phyloP scores from a whole-genome alignment of 2,113 vertebrate genomes.

The Leucopsar rothschildi region DNA sequence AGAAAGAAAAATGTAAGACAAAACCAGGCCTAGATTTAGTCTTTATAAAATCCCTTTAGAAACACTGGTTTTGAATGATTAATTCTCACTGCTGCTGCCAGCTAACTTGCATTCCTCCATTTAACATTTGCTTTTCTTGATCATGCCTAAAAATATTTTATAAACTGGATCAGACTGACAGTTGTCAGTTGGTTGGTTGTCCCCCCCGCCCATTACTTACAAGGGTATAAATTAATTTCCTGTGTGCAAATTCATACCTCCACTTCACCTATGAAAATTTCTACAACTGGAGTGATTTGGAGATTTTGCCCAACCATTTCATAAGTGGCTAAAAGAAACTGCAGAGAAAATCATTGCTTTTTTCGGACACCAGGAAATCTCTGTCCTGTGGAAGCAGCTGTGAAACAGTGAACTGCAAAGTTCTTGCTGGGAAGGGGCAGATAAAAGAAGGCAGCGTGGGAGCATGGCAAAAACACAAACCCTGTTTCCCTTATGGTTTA shows the following conservation, averaged over 20 bases:
- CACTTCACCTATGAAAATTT: neutral
- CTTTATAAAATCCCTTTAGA: neutral
- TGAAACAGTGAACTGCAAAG: neutral
- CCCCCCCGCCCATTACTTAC: neutral
- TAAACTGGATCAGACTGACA: neutral
- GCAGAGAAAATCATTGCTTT: neutral
- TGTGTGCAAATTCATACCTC: neutral
- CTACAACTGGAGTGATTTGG: neutral
- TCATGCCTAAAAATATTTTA: neutral
- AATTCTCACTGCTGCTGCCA: neutral
- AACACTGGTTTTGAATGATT: neutral
- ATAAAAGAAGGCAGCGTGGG: neutral
- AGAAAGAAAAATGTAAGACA: neutral
- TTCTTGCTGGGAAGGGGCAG: neutral
- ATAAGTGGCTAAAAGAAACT: neutral
- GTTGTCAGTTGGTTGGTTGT: no score
- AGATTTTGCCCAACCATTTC: accelerated
- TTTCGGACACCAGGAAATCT: neutral
- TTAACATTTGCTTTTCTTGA: neutral
- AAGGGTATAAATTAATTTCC: neutral
- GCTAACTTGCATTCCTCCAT: neutral
- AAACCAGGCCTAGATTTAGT: neutral
- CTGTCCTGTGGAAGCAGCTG: neutral
- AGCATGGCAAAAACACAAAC: neutral
- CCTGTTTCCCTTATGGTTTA: neutral